Evolutionary conservation across 1,140 invertebrate species (phyloP).

Genomic region (Aricia agestis): DNA sequence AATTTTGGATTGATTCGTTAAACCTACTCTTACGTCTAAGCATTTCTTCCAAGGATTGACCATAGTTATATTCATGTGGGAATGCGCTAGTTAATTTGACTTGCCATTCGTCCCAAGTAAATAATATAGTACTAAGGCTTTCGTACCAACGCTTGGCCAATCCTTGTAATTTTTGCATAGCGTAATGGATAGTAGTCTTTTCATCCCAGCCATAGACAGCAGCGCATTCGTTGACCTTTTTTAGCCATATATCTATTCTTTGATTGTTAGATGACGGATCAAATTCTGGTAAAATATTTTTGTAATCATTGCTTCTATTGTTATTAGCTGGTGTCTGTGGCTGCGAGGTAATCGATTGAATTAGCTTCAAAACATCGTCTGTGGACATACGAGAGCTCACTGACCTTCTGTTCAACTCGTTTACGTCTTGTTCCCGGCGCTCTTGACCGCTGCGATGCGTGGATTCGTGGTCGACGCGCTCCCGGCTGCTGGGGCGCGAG

Average conservation of each 20-base stretch:
- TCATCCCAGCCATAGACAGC: constrained; percentile 35
- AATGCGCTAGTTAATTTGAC: constrained; percentile 35
- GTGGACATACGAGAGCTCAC: not conserved
- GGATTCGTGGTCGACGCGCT: too few species aligned
- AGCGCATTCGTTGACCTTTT: constrained; percentile 36
- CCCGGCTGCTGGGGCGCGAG: too few species aligned
- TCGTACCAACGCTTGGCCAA: constrained; percentile 36
- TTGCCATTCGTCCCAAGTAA: constrained; percentile 36
- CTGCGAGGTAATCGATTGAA: not conserved
- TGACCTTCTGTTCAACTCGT: not conserved
- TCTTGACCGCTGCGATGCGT: too few species aligned
- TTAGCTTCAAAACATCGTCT: not conserved
- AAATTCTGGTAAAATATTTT: constrained; percentile 32
- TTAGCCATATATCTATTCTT: constrained; percentile 28
- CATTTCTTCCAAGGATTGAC: constrained; percentile 39
- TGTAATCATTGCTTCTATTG: constrained; percentile 20
- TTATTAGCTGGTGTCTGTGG: not conserved
- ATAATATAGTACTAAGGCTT: constrained; percentile 31
- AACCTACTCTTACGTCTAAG: constrained; percentile 30
- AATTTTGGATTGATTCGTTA: constrained; percentile 35
- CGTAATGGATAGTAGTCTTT: constrained; percentile 31
- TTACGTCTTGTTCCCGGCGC: too few species aligned
- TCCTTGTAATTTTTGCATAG: constrained; percentile 35
- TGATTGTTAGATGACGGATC: constrained; percentile 29
- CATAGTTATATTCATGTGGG: constrained; percentile 37